These are phyloP conservation scores for Chaetoderma sp. DNA, from an alignment of 2,888 invertebrate species.

Conservation along the genomic window DNA sequence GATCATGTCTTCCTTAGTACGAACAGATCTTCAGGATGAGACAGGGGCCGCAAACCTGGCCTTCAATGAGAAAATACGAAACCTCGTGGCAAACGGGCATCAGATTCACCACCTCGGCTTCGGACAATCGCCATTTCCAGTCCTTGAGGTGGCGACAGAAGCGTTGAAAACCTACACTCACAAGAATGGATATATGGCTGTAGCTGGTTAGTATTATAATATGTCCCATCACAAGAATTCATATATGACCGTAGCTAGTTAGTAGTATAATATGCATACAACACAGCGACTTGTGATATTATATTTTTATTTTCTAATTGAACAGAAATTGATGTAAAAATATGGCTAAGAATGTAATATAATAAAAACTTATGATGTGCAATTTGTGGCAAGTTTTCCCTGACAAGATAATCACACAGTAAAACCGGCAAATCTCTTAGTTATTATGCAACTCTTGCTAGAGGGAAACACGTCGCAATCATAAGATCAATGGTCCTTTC, in stretches of 20 bases:
- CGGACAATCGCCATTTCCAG: constrained; percentile 67
- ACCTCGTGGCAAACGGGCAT: constrained; percentile 50
- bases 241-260: no score
- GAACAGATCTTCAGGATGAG: constrained; percentile 46
- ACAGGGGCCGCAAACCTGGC: constrained; percentile 52
- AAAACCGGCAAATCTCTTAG: no score
- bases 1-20: no score
- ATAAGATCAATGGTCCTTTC: no score
- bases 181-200: constrained; percentile 60
- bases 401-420: no score
- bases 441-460: no score
- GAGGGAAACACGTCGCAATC: no score
- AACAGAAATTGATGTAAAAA: neutral
- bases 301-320: neutral
- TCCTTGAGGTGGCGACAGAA: constrained; percentile 55
- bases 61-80: constrained; percentile 57
- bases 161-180: constrained; percentile 56
- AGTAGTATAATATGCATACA: no score
- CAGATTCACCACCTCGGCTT: constrained; percentile 65
- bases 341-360: neutral
- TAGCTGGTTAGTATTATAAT: constrained; percentile 51
- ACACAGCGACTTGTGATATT: no score
- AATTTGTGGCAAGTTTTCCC: no score
- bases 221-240: no score
- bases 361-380: no score